phyloP scores from a whole-genome alignment of 2,888 invertebrate species.

The Conchocele bisecta region DNA sequence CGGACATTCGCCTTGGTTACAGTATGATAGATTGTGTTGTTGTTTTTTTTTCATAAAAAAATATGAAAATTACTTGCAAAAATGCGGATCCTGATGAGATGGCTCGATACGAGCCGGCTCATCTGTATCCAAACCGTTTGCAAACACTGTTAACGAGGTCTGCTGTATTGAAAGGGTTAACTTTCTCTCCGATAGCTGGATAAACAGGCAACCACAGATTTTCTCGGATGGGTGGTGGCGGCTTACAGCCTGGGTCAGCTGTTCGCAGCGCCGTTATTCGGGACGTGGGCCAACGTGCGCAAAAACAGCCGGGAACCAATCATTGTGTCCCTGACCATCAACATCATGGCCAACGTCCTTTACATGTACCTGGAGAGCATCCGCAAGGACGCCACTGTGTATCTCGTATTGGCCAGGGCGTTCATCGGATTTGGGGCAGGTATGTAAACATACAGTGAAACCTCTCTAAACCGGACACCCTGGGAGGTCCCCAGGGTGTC shows the following conservation, averaged over 20 bases:
- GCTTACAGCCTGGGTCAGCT: conserved; percentile 82
- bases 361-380: conserved; percentile 80
- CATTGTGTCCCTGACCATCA: conserved; percentile 75
- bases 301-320: conserved; percentile 75
- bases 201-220: conserved; percentile 63
- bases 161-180: too few relatives aligned
- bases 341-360: conserved; percentile 79
- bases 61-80: too few relatives aligned
- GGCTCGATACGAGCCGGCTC: too few relatives aligned
- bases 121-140: too few relatives aligned
- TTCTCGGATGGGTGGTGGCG: conserved; percentile 82
- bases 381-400: conserved; percentile 54
- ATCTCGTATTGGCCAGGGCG: conserved; percentile 72
- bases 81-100: too few relatives aligned
- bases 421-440: conserved; percentile 82
- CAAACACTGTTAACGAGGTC: too few relatives aligned
- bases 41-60: too few relatives aligned
- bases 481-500: too few relatives aligned
- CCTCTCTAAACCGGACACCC: too few relatives aligned
- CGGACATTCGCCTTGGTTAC: too few relatives aligned
- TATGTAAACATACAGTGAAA: conserved; percentile 39
- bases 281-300: conserved; percentile 75
- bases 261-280: conserved; percentile 81
- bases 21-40: too few relatives aligned
- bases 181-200: too few relatives aligned